Conservation (phyloP, 2,113 vertebrate species). For the Arizona elegans region DNA sequence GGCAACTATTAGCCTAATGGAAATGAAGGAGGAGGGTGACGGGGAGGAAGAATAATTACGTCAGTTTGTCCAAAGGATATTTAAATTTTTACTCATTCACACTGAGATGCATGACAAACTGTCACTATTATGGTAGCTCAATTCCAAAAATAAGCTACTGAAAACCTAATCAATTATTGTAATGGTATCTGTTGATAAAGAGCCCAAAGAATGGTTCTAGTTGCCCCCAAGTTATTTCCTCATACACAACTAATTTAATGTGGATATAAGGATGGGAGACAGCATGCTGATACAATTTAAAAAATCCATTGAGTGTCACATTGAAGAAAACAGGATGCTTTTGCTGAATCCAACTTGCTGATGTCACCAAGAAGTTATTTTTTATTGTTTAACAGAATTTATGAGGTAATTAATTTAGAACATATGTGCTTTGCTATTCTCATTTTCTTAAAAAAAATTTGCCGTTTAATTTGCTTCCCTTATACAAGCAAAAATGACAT, state of each 20-base stretch:
- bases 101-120: neutral
- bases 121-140: neutral
- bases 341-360: constrained; percentile 63
- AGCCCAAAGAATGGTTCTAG: neutral
- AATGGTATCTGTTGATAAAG: neutral
- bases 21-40: too few relatives aligned
- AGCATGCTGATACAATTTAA: constrained; percentile 28
- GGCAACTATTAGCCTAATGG: neutral
- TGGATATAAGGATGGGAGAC: constrained; percentile 5
- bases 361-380: constrained; percentile 74
- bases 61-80: neutral
- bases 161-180: neutral
- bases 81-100: neutral
- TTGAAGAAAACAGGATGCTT: constrained; percentile 67
- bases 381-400: constrained; percentile 77
- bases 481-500: constrained; percentile 55
- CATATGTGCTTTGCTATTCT: constrained; percentile 71
- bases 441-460: constrained; percentile 55
- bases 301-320: constrained; percentile 42
- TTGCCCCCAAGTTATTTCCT: constrained; percentile 11
- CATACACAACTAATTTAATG: constrained; percentile 41
- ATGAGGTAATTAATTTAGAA: constrained; percentile 77
- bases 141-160: neutral
- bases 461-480: constrained; percentile 68
- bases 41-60: neutral